Evolutionary conservation across 2,888 invertebrate species (phyloP), one percentile per base, ranked within the genome.

Genomic region (Octonoba sinensis): DNA sequence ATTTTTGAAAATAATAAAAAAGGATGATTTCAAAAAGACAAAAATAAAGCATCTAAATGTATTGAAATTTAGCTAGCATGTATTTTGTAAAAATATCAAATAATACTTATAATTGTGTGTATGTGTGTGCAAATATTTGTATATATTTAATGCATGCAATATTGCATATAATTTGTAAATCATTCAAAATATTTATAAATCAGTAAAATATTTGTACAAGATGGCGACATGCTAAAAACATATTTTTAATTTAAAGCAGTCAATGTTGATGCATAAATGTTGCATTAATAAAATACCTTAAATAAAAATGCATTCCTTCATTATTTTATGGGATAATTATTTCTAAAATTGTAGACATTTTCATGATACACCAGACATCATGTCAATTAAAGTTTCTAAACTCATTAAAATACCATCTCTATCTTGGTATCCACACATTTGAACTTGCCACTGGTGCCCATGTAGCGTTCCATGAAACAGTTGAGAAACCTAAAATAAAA

Each of bases 401-500:
- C 85, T 82, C 13, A 73, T 18, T 46, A 74, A 66, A 56, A 85
- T 74, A 27, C 76, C 75, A 57, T 72, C 70, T 24, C 78, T 60
- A 49, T 85, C 84, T 24, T 82, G 71, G 56, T 76, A 74, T 4
- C 84, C 83, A 82, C 84, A 85, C 78, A 77, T 76, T 20, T 79
- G 62, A 12, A 85, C 75, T 69, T 66, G 65, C 85, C 85, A 85
- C 70, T 84, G 83, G 16, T 73, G 62, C 0, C 82, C 84, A 36
- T 84, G 82, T 44, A 85, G 67, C 20, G 82, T 46, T 27, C 77
- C 77, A 62, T 75, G 81, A 59, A 85, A 84, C 46, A 78, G 66
- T 49, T 78, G 64, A 54, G 83, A 66, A 16, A 85, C 60, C 77
- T 84, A 54, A 36, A 71, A 79, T 46, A 18, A 11, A 64, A 62